These are phyloP conservation scores for Prunella strophiata DNA, from an alignment of 2,797 vertebrate species.

Conservation along the genomic window DNA sequence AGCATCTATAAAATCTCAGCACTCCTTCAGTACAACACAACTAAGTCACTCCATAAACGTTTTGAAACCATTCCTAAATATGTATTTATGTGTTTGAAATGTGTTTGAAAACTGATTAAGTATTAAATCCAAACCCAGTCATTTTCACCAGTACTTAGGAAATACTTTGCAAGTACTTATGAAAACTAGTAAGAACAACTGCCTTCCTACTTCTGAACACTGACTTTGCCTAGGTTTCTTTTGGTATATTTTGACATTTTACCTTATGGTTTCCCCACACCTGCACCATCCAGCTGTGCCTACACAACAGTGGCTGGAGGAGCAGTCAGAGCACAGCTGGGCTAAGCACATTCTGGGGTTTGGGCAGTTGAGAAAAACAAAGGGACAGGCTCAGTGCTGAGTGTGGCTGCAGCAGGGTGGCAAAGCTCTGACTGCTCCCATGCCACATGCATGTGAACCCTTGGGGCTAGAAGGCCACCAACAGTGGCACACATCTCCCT, in stretches of 20 bases:
- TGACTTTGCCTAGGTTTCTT: not conserved
- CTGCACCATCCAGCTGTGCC: not conserved
- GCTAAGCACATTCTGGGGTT: not conserved
- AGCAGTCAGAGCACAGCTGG: fast-evolving
- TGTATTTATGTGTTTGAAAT: fast-evolving
- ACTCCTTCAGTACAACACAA: not conserved
- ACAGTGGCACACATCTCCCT: not conserved
- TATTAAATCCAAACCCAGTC: not conserved
- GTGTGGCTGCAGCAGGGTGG: not conserved
- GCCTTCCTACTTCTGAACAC: not conserved
- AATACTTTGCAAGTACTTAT: not conserved
- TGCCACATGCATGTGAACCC: fast-evolving
- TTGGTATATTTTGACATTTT: not conserved
- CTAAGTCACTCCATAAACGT: not conserved
- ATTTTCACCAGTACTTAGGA: not conserved
- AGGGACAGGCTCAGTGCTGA: not conserved
- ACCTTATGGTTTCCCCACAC: not conserved
- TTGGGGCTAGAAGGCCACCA: not conserved
- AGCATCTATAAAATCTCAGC: not conserved
- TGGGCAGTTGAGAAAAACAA: not conserved
- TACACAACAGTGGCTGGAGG: not conserved
- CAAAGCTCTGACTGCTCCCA: not conserved
- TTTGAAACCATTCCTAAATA: not conserved
- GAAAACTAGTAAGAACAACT: not conserved
- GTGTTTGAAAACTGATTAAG: not conserved